These are phyloP conservation scores for Megalopta genalis DNA, from an alignment of 1,140 invertebrate genomes.

Conservation along the genomic window DNA sequence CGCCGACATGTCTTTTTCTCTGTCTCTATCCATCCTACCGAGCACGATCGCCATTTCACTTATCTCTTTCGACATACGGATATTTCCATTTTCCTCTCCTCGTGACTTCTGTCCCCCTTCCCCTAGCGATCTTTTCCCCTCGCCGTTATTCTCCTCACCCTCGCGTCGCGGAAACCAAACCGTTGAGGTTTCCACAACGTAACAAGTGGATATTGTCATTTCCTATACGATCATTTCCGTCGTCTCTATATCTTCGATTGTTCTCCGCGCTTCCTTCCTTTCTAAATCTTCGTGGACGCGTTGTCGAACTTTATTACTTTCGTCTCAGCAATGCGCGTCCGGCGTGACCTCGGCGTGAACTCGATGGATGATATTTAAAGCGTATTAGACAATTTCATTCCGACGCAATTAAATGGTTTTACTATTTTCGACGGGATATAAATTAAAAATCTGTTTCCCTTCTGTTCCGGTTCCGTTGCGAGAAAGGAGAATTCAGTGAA, in stretches of 20 bases:
- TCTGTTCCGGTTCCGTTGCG: neutral
- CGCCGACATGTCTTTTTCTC: slow-evolving; percentile 39
- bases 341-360: neutral
- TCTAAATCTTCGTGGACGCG: neutral
- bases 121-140: slow-evolving; percentile 19
- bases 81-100: slow-evolving; percentile 45
- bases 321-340: neutral
- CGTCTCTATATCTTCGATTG: slow-evolving; percentile 16
- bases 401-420: neutral
- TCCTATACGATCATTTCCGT: slow-evolving; percentile 46
- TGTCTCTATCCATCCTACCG: neutral
- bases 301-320: slow-evolving; percentile 17
- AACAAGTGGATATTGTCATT: slow-evolving; percentile 74
- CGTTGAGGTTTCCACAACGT: slow-evolving; percentile 49
- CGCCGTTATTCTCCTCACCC: neutral
- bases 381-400: neutral
- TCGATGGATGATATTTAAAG: neutral
- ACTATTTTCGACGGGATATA: too few relatives aligned
- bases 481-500: neutral
- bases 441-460: neutral
- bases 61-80: slow-evolving; percentile 55
- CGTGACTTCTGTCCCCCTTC: slow-evolving; percentile 34
- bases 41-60: slow-evolving; percentile 52
- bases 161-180: slow-evolving; percentile 36
- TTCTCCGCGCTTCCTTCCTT: neutral